Evolutionary conservation across 2,113 vertebrate species (phyloP), one percentile per base, ranked within the genome.

Genomic region (Indicator maculatus): DNA sequence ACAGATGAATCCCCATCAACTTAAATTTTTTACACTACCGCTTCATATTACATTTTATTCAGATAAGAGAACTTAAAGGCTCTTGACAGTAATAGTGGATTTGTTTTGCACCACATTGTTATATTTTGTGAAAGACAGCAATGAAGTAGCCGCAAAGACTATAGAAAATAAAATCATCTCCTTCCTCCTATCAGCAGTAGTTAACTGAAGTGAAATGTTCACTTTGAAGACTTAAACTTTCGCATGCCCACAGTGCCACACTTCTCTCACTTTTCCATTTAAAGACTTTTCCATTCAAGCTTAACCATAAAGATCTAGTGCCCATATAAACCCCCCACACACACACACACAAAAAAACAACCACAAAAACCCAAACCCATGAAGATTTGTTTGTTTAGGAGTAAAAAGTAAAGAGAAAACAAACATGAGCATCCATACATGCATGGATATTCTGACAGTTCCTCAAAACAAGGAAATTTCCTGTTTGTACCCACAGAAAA

Each of bases 171-270:
- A 80, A 90, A 30, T 18, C 30, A 52, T 12, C 33, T 75, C 27
- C 23, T 7, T 86, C 31, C 30, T 53, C 23, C 47, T 9, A 1
- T 7, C 67, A 53, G 12, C 3, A 76, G 41, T 38, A 66, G 9
- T 76, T 67, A 88, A 45, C 23, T 41, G 2, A 33, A 60, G 20
- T 59, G 63, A 70, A 69, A 58, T 3, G 18, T 13, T 38, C 17
- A 3, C 52, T 91, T 55, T 73, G 24, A 86, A 74, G 83, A 41
- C 16, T 36, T 82, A 71, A 88, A 74, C 64, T 88, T 96, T 31
- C 20, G 41, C 47, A 33, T 6, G 19, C 26, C 47, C 26, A 27
- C 14, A 56, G 27, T 59, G 31, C 52, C 19, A 20, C 16, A 1
- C 33, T 72, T 65, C 12, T 30, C 28, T 30, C 71, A 90, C 56